These are phyloP conservation scores for Palloptera scutellata DNA, from an alignment of 2,888 invertebrate species.

Conservation along the genomic window DNA sequence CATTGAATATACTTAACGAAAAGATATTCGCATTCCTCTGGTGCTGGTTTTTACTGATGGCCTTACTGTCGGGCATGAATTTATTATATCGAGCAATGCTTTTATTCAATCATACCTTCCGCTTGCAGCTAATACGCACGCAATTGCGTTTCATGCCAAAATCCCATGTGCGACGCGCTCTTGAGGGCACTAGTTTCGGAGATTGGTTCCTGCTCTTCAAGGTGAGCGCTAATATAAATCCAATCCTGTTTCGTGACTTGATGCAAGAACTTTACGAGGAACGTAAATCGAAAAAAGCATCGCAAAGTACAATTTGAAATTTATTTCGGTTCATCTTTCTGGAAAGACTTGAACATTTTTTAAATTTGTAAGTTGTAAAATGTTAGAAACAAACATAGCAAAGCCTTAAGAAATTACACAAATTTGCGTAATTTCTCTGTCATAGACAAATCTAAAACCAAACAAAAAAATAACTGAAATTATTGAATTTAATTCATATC, in stretches of 20 bases:
- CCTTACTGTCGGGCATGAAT: conserved; percentile 70
- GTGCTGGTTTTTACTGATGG: conserved; percentile 77
- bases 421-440: too few species aligned
- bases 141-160: conserved; percentile 49
- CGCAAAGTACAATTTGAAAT: conserved; percentile 26
- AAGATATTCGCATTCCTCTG: conserved; percentile 79
- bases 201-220: conserved; percentile 83
- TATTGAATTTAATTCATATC: too few species aligned
- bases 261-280: conserved; percentile 65
- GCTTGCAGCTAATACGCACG: conserved; percentile 51
- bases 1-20: conserved; percentile 81
- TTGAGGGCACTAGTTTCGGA: conserved; percentile 66
- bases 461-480: too few species aligned
- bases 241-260: conserved; percentile 72
- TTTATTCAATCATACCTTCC: conserved; percentile 64
- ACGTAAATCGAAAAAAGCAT: conserved; percentile 29
- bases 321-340: too few species aligned
- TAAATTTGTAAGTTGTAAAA: too few species aligned
- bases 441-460: too few species aligned
- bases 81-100: conserved; percentile 73
- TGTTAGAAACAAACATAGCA: too few species aligned
- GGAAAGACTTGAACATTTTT: too few species aligned
- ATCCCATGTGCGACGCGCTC: conserved; percentile 41
- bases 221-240: conserved; percentile 79
- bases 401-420: too few species aligned